phyloP scores from a whole-genome alignment of 2,888 invertebrate species.

The Dryomyza anilis region DNA sequence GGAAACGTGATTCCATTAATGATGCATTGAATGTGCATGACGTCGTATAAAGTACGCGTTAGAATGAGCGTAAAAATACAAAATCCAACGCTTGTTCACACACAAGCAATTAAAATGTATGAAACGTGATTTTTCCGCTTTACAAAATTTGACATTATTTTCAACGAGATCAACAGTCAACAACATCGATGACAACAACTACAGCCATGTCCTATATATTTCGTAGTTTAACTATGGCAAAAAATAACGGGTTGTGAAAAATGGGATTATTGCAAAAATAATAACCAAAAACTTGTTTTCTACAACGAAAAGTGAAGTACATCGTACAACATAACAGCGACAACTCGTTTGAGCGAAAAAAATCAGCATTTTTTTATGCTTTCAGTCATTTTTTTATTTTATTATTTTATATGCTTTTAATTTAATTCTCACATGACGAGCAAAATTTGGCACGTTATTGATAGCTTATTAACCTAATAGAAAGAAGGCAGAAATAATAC shows the following conservation, averaged over 20 bases:
- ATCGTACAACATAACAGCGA: background rate
- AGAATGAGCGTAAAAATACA: background rate
- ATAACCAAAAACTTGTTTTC: background rate
- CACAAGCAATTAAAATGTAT: slow-evolving; percentile 2
- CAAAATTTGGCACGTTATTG: no score
- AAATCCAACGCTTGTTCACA: background rate
- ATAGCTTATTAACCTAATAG: no score
- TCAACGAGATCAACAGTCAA: background rate
- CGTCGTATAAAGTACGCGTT: background rate
- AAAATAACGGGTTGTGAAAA: background rate
- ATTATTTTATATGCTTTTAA: no score
- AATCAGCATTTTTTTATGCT: no score
- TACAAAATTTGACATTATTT: slow-evolving; percentile 15
- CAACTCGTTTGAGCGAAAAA: background rate
- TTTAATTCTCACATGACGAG: no score
- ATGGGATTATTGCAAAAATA: no score
- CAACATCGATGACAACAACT: background rate
- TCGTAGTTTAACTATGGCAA: background rate
- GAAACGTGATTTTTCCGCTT: slow-evolving; percentile 17
- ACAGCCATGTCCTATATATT: background rate
- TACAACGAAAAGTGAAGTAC: background rate
- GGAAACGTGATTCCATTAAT: slow-evolving; percentile 22
- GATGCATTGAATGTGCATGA: slow-evolving; percentile 5
- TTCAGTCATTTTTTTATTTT: no score
- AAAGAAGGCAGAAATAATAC: no score